Evolutionary conservation across 2,797 vertebrate species (phyloP).

Genomic region (Perdix hodgsoniae): DNA sequence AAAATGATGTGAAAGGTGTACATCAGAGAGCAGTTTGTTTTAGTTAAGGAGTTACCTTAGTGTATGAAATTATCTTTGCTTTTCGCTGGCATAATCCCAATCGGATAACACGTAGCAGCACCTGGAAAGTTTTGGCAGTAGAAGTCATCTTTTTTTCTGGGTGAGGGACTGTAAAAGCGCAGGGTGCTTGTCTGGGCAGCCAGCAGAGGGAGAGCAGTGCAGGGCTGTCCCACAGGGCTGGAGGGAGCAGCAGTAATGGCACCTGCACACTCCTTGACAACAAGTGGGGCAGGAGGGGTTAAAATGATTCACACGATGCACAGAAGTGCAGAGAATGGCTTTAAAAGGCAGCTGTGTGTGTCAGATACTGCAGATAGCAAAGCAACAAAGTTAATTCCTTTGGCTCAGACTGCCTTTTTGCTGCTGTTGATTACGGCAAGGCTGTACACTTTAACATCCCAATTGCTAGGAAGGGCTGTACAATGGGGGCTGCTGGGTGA

Average conservation of each 20-base stretch:
- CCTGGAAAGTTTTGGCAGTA: neutral
- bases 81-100: neutral
- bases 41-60: neutral
- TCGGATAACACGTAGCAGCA: neutral
- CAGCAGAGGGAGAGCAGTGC: neutral
- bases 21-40: neutral
- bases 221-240: neutral
- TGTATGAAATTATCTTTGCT: neutral
- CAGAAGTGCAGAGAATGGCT: neutral
- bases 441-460: neutral
- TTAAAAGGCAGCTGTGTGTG: neutral
- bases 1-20: neutral
- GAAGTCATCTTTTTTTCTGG: neutral
- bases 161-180: neutral
- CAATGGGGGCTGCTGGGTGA: constrained; percentile 79
- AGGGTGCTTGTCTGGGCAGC: neutral
- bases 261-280: neutral
- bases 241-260: neutral
- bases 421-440: neutral
- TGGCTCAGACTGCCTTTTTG: neutral
- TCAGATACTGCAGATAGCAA: neutral
- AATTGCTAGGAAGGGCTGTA: neutral
- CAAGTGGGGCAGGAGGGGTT: neutral
- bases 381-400: neutral
- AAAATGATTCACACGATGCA: rapidly evolving